phyloP scores from a whole-genome alignment of 2,113 vertebrate genomes.

The Platanista minor region DNA sequence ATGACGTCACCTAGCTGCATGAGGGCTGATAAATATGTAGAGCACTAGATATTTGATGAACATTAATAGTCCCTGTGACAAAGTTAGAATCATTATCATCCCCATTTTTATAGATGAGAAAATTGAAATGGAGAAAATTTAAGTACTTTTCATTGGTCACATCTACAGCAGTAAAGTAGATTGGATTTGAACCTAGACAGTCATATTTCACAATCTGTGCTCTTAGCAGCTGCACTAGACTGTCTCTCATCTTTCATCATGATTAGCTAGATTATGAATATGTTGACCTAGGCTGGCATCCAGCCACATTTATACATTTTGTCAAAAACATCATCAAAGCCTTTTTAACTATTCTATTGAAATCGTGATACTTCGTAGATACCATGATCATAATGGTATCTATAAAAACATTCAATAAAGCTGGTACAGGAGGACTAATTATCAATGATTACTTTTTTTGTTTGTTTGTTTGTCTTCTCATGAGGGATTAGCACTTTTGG shows the following conservation, averaged over 20 bases:
- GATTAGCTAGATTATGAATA: background rate
- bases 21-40: background rate
- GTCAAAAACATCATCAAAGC: background rate
- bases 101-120: slow-evolving; percentile 3
- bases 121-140: background rate
- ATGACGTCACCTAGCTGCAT: background rate
- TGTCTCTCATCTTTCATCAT: background rate
- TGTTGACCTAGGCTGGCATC: background rate
- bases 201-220: background rate
- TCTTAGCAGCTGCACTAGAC: background rate
- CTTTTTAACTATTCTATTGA: background rate
- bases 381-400: background rate
- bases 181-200: background rate
- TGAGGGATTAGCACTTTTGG: background rate
- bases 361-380: background rate
- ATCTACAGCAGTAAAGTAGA: background rate
- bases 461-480: background rate
- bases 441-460: background rate
- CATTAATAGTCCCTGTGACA: background rate
- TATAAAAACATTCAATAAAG: background rate
- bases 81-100: background rate
- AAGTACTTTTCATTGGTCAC: background rate
- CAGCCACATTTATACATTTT: background rate
- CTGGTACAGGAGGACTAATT: background rate
- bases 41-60: background rate